These are phyloP conservation scores for Agriopis aurantiaria DNA, from an alignment of 2,888 invertebrate genomes.

Conservation along the genomic window DNA sequence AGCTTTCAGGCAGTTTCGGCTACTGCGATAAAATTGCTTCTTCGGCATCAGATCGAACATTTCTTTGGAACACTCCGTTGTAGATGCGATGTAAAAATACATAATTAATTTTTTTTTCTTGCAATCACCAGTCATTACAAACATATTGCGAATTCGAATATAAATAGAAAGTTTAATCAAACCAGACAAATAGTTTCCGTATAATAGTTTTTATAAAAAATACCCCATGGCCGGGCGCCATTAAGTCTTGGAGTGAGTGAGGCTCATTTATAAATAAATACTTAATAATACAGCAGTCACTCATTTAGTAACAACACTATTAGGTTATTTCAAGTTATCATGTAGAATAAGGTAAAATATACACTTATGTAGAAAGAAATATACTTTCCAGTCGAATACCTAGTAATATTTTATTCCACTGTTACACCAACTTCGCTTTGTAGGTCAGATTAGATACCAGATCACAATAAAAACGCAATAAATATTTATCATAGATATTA, in stretches of 20 bases:
- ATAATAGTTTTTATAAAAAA: no score
- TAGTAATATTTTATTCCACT: slow-evolving; percentile 14
- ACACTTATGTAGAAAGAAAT: background rate
- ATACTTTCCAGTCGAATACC: slow-evolving; percentile 9
- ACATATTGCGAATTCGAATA: no score
- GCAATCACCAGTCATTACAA: no score
- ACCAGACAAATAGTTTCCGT: no score
- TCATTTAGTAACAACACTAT: slow-evolving; percentile 1
- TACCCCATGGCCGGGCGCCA: no score
- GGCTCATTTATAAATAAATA: slow-evolving; percentile 15
- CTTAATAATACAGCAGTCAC: slow-evolving; percentile 7
- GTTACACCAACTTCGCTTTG: slow-evolving; percentile 22
- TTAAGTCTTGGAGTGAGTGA: slow-evolving; percentile 6
- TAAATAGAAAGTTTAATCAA: no score
- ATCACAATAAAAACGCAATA: slow-evolving; percentile 54
- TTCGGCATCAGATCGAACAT: no score
- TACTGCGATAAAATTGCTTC: no score
- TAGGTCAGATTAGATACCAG: slow-evolving; percentile 45
- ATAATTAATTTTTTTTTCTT: no score
- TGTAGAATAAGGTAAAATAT: slow-evolving; percentile 3
- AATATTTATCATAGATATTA: slow-evolving; percentile 58
- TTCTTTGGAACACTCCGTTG: no score
- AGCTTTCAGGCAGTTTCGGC: no score
- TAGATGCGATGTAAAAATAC: no score
- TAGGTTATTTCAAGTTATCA: background rate